Evolutionary conservation across 2,113 vertebrate species (phyloP), one percentile per base, ranked within the genome.

Genomic region (Forbesichthys agassizii): DNA sequence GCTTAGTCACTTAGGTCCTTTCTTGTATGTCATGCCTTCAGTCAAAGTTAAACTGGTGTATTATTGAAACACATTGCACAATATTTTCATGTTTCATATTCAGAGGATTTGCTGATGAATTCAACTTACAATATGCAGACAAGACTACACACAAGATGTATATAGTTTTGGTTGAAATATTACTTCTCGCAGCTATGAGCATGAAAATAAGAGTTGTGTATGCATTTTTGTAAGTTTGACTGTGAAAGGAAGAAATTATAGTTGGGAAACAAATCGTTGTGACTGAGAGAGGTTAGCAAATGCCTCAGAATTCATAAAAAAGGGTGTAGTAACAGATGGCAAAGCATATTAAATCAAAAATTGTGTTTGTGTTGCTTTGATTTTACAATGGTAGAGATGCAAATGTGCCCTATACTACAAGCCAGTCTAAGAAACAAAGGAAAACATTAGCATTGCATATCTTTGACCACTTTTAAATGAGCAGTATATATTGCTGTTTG

Each of bases 251-350:
- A 66, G 33, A 10, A 5, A 48, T 11, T 1, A 49, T 10, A 49
- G 42, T 33, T 12, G 59, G 73, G 60, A 74, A 73, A 84, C 73
- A 86, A 88, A 85, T 70, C 52, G 73, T 71, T 72, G 48, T 65
- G 79, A 87, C 84, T 81, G 76, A 79, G 62, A 69, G 70, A 77
- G 78, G 78, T 69, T 75, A 86, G 75, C 36, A 66, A 82, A 88
- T 61, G 81, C 78, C 75, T 90, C 59, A 60, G 80, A 88, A 86
- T 82, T 56, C 68, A 47, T 69, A 59, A 66, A 80, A 83, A 82
- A 86, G 80, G 27, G 79, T 86, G 82, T 81, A 73, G 86, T 89
- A 89, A 88, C 92, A 93, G 90, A 92, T 92, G 91, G 92, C 74
- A 81, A 82, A 86, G 80, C 81, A 84, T 85, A 87, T 88, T 79